phyloP scores from a whole-genome alignment of 2,113 vertebrate genomes.

The Amia ocellicauda region DNA sequence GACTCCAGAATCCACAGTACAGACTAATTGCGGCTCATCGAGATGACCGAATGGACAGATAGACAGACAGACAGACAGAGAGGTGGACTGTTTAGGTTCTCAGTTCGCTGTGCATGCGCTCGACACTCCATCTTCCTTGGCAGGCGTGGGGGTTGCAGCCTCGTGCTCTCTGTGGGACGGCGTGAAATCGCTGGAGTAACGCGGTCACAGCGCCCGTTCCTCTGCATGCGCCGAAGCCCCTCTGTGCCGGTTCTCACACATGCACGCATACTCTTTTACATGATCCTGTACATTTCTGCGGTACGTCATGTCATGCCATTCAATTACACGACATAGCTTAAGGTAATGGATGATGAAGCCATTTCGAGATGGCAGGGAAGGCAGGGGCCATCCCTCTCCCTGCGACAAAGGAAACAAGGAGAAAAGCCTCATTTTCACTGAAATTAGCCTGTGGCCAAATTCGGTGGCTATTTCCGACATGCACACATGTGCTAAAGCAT shows the following conservation, averaged over 20 bases:
- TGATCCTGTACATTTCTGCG: constrained; percentile 38
- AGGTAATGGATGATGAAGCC: constrained; percentile 26
- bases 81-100: too few relatives aligned
- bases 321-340: constrained; percentile 52
- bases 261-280: too few relatives aligned
- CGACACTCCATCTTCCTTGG: constrained; percentile 29
- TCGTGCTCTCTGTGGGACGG: background rate
- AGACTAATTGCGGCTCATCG: too few relatives aligned
- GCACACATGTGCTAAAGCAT: background rate
- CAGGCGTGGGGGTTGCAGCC: background rate
- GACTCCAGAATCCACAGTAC: too few relatives aligned
- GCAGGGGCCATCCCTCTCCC: too few relatives aligned
- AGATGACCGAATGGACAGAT: too few relatives aligned
- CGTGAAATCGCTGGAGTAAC: constrained; percentile 21
- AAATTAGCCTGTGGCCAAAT: background rate
- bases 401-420: too few relatives aligned
- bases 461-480: background rate
- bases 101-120: too few relatives aligned
- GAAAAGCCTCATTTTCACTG: background rate
- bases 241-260: too few relatives aligned
- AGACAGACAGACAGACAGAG: too few relatives aligned
- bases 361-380: too few relatives aligned
- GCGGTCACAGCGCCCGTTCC: constrained; percentile 22
- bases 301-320: constrained; percentile 50
- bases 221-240: constrained; percentile 34